Evolutionary conservation across 2,888 invertebrate genomes (phyloP), one percentile per base, ranked within the genome.

Genomic region (Lucinisca nassula): DNA sequence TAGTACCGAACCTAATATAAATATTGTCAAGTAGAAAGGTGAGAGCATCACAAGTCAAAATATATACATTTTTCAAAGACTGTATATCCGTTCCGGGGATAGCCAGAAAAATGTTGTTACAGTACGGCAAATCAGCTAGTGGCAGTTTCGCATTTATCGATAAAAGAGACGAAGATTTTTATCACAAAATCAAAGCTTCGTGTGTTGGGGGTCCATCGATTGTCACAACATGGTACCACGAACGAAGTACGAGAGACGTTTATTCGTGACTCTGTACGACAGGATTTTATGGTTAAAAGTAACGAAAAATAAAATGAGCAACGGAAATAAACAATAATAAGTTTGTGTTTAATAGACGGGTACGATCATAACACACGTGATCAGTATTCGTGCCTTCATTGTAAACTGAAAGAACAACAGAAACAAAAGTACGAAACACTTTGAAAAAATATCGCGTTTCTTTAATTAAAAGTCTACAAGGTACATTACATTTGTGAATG

Each of bases 341-440:
- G 84, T 12, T 76, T 58, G 3, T 87, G 82, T 32, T 79, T 70
- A 14, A 79, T 83, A 1, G 87, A 90, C 75, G 90, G 90, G 0
- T 85, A 38, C 17, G 51, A 79, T 27, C 0, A 0, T 2, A n/a
- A 37, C 10, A 74, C 38, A 17, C 38, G 6, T 21, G 40, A 3
- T 0, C 4, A 79, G 8, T 70, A 77, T 35, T 3, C 24, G 0
- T 78, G 78, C 49, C 51, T 27, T 0, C 4, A 27, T 8, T 27
- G 24, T 6, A 70, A 38, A 24, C 30, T 72, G 27, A 1, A 0
- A 12, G 30, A 82, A 67, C 6, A 70, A 55, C 45, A 72, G 6
- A 67, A 77, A 4, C 24, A 76, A 27, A 67, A n/a, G 21, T 76
- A n/a, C 30, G 40, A 30, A 35, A 40, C 32, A 49, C 76, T 77